phyloP scores from a whole-genome alignment of 64 coral and sea anemone species.

The Platygyra sinensis region DNA sequence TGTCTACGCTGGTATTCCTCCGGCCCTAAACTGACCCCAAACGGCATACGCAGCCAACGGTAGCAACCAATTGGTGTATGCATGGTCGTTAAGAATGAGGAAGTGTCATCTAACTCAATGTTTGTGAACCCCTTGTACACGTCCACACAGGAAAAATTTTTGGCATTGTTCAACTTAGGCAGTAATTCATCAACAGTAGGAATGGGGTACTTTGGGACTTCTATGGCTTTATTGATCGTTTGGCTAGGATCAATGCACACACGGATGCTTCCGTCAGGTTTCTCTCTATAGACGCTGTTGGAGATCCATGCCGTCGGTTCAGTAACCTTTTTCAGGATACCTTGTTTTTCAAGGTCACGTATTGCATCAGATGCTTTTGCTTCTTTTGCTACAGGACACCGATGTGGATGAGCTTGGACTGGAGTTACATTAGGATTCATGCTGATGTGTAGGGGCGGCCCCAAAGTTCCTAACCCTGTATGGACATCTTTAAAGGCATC shows the following conservation, averaged over 20 bases:
- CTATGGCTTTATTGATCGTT: constrained; percentile 39
- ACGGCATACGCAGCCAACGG: constrained; percentile 51
- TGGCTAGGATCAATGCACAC: constrained; percentile 64
- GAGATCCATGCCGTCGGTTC: constrained; percentile 62
- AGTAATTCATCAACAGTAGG: background rate
- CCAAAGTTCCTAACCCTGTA: constrained; percentile 60
- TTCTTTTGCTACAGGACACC: constrained; percentile 51
- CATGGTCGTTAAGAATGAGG: constrained; percentile 52
- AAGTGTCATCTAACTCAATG: constrained; percentile 47
- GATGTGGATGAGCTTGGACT: constrained; percentile 56
- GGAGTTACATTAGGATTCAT: constrained; percentile 56
- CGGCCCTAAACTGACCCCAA: constrained; percentile 39
- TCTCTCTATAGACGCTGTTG: constrained; percentile 59
- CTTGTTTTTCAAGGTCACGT: constrained; percentile 27
- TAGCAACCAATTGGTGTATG: constrained; percentile 33
- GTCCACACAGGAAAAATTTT: constrained; percentile 11
- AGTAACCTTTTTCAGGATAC: constrained; percentile 50
- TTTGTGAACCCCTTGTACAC: constrained; percentile 9
- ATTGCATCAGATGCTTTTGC: constrained; percentile 42
- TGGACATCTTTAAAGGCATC: constrained; percentile 57
- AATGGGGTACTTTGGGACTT: constrained; percentile 8
- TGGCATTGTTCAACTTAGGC: constrained; percentile 8
- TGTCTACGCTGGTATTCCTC: constrained; percentile 60
- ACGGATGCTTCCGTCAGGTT: constrained; percentile 55
- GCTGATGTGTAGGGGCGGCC: constrained; percentile 39